Base-by-base conservation (phyloP, 2,888 invertebrate species). In the Thelaira solivaga region DNA sequence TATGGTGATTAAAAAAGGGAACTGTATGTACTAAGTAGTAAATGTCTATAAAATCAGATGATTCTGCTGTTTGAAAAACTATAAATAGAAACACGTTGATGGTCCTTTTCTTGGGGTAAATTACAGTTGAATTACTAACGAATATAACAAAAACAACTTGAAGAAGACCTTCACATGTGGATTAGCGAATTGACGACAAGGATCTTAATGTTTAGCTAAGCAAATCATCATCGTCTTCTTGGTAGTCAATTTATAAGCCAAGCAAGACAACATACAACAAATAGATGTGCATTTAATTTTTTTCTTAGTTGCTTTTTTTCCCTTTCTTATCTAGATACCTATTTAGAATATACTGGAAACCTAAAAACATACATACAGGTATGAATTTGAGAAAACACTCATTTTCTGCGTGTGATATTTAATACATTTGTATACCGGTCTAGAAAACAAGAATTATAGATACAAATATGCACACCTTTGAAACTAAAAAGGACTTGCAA, bases 141-240 rank as follows among this genome's bases (percentile, higher is more conserved):
- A 1, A 20, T 43, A 16, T 3, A 11, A 24, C 18, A 20, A 16
- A 31, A 20, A 36, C 47, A n/a, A 18, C 20, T 55, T 29, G 22
- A 51, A 59, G 18, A 74, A 45, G 49, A 64, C 64, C 72, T 53
- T 67, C 29, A 74, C 47, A 72, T 76, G 77, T 75, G 74, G 80
- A 80, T 80, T 80, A 77, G 75, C 67, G 77, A 80, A 80, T 68
- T 80, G 80, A 75, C 77, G 80, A 80, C 80, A 80, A 80, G 80
- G 59, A 80, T 74, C 74, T 75, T 77, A 69, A 74, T 77, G 80
- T 67, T 74, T 74, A 53, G 61, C 74, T 78, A 53, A 74, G 49
- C 65, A 78, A 59, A 69, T 74, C 74, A 74, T 55, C 36, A 16
- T 61, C 51, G 36, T 34, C 43, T 22, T 59, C 49, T 26, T 22